Conservation (phyloP, 1,140 invertebrate species). For the Idris sp. region DNA sequence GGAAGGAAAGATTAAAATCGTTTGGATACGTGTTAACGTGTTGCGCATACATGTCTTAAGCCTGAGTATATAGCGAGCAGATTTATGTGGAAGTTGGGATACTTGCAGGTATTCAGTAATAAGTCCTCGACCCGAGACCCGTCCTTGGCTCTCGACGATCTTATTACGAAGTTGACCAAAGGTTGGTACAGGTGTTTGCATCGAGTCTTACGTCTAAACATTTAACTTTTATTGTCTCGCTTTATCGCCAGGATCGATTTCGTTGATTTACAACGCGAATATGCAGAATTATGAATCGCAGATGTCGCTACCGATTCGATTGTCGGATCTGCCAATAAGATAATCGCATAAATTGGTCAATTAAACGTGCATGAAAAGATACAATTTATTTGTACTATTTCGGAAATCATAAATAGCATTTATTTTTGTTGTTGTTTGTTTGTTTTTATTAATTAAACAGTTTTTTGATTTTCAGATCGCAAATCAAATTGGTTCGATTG, state of each 20-base stretch:
- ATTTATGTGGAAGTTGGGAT: slow-evolving; percentile 64
- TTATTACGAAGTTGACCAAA: slow-evolving; percentile 65
- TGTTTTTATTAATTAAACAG: neutral
- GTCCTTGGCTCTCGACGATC: slow-evolving; percentile 65
- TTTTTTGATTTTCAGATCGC: slow-evolving; percentile 53
- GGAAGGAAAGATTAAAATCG: slow-evolving; percentile 64
- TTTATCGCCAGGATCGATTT: slow-evolving; percentile 40
- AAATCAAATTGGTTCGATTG: slow-evolving; percentile 58
- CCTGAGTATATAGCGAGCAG: slow-evolving; percentile 59
- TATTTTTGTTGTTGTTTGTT: too few species aligned
- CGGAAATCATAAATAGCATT: too few species aligned
- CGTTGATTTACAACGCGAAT: slow-evolving; percentile 17
- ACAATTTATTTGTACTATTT: too few species aligned
- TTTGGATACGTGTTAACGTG: slow-evolving; percentile 66
- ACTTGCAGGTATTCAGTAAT: slow-evolving; percentile 65
- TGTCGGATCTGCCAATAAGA: too few species aligned
- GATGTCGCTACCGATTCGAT: slow-evolving; percentile 45
- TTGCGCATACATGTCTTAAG: slow-evolving; percentile 64
- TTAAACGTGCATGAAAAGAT: too few species aligned
- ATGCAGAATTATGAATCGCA: slow-evolving; percentile 37
- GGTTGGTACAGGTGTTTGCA: slow-evolving; percentile 62
- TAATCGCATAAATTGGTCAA: slow-evolving; percentile 15
- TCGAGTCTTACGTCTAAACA: slow-evolving; percentile 46
- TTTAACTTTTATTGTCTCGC: slow-evolving; percentile 42
- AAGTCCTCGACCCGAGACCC: slow-evolving; percentile 65